Evolutionary conservation across 2,113 vertebrate genomes (phyloP).

Genomic region (Lepisosteus osseus): DNA sequence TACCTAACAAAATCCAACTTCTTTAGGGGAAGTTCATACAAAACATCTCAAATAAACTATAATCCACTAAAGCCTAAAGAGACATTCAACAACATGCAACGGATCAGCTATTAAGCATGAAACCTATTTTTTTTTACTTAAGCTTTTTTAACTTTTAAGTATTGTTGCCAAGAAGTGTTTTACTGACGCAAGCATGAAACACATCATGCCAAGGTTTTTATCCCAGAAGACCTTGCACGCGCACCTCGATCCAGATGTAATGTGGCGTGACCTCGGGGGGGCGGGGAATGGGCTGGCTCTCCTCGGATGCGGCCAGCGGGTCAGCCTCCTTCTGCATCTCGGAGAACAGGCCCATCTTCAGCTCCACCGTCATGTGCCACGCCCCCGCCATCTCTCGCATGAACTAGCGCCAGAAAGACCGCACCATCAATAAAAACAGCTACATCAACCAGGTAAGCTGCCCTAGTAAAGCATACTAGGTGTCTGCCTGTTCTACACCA

Average conservation of each 20-base stretch:
- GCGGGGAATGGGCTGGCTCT: slow-evolving; percentile 85
- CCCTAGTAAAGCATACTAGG: too few species aligned
- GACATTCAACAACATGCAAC: too few species aligned
- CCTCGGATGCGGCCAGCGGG: slow-evolving; percentile 89
- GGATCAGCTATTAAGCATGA: too few species aligned
- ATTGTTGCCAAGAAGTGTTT: neutral
- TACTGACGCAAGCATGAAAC: neutral
- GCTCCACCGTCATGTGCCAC: slow-evolving; percentile 95
- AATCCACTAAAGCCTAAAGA: too few species aligned
- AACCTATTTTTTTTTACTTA: too few species aligned
- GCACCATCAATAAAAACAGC: too few species aligned
- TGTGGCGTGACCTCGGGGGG: slow-evolving; percentile 88
- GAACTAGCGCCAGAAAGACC: slow-evolving; percentile 62
- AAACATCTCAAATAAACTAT: too few species aligned
- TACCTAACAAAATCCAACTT: too few species aligned
- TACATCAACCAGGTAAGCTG: too few species aligned
- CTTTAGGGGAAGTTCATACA: too few species aligned
- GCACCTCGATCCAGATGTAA: slow-evolving; percentile 93
- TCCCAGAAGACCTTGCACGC: slow-evolving; percentile 24
- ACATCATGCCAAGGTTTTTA: neutral
- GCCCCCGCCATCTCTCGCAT: slow-evolving; percentile 96
- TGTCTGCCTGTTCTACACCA: too few species aligned
- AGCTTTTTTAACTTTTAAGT: too few species aligned
- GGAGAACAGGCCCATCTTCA: slow-evolving; percentile 88
- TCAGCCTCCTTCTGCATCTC: slow-evolving; percentile 81